Base-by-base conservation (phyloP, 2,113 vertebrate genomes). In the Strigops habroptila region DNA sequence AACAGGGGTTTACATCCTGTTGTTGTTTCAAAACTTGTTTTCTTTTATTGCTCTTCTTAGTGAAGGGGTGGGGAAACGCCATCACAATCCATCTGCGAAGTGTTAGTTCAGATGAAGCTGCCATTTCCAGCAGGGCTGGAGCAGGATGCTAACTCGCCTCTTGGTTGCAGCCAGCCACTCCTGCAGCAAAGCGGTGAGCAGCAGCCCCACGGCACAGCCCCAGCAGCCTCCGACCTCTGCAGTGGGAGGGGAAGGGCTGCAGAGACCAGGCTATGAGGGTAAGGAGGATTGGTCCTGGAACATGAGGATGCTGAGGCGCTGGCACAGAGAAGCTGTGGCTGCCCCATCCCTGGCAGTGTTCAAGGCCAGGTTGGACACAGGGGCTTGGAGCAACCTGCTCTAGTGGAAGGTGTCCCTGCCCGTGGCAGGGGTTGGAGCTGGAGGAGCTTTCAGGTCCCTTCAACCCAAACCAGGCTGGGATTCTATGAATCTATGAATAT, bases 1-100 rank as follows among this genome's bases (percentile, higher is more conserved):
- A 2, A 0, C 2, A 5, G 71, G 18, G 18, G 3, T 33, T 0
- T 1, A 8, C 46, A 10, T 21, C 74, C 70, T 27, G 6, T 3
- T 9, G 5, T 1, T 6, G 8, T 15, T 68, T 10, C 60, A 6
- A 51, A 87, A 9, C 0, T n/a, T 25, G 1, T 51, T 79, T 63
- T 35, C 23, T 89, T 70, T 70, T 12, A 3, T 31, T 23, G 15
- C 30, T 48, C 4, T 14, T 18, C 9, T 18, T 35, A 24, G 23
- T 7, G 3, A 59, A 39, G 23, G 5, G 23, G 30, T 49, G 60
- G 70, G 9, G 33, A 60, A 64, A 13, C 0, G 27, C 21, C 39
- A 5, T 4, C 27, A 19, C 9, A 52, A 28, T 9, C 44, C 5
- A 4, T 18, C 25, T 68, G 15, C 10, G 4, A 41, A 13, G 9